phyloP scores from a whole-genome alignment of 2,888 invertebrate genomes.

The Drosophila fulvimacula region DNA sequence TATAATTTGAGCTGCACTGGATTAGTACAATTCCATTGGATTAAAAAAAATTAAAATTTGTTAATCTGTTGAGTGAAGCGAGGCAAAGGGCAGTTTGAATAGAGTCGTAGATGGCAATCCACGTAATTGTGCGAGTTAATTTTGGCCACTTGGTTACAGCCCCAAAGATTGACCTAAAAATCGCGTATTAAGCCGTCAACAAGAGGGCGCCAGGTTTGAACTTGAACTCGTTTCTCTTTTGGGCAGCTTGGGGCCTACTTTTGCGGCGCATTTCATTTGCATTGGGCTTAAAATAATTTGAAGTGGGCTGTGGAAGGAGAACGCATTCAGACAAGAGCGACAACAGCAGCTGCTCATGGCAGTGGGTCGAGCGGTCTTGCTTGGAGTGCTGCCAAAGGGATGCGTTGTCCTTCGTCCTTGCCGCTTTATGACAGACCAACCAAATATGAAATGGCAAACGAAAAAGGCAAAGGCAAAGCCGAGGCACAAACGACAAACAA shows the following conservation, averaged over 20 bases:
- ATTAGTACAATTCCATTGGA: not conserved
- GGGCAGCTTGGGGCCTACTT: constrained; percentile 17
- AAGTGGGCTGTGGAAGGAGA: constrained; percentile 21
- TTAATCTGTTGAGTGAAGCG: not conserved
- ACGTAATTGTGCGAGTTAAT: not conserved
- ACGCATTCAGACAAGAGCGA: constrained; percentile 37
- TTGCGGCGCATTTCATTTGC: constrained; percentile 60
- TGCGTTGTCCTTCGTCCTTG: constrained; percentile 39
- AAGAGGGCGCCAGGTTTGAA: constrained; percentile 37
- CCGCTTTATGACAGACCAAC: constrained; percentile 53
- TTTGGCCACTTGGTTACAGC: constrained; percentile 1
- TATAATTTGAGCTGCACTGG: not conserved
- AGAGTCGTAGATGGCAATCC: not conserved
- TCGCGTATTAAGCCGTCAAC: constrained; percentile 3
- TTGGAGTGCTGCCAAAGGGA: constrained; percentile 49
- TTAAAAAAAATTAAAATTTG: not conserved
- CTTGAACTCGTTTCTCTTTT: constrained; percentile 53
- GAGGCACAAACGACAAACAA: too few species aligned
- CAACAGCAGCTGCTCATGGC: constrained; percentile 50
- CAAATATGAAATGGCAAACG: constrained; percentile 53
- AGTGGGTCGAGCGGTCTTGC: constrained; percentile 27
- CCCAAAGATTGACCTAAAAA: constrained; percentile 1
- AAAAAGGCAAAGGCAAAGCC: constrained; percentile 32
- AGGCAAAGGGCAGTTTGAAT: too few species aligned
- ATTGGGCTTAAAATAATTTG: constrained; percentile 59